Evolutionary conservation across 2,888 invertebrate genomes (phyloP).

Genomic region (Podabrus alpinus): DNA sequence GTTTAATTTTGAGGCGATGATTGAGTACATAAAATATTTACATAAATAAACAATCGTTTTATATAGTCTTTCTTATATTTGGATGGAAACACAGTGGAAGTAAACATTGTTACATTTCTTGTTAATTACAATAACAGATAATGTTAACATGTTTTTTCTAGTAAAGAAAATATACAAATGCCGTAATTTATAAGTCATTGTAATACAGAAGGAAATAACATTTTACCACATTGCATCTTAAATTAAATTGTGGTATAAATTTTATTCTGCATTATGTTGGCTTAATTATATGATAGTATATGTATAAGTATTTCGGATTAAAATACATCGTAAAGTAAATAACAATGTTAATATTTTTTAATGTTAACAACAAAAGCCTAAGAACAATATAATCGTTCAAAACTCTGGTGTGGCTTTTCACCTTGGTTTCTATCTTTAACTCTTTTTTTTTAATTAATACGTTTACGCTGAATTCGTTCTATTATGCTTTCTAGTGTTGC

Average conservation of each 20-base stretch:
- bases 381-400: too few species aligned
- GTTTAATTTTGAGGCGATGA: slow-evolving; percentile 38
- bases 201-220: background rate
- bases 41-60: slow-evolving; percentile 29
- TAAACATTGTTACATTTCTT: slow-evolving; percentile 22
- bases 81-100: slow-evolving; percentile 14
- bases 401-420: too few species aligned
- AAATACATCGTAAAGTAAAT: too few species aligned
- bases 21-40: slow-evolving; percentile 40
- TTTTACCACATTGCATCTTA: background rate
- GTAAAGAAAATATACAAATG: background rate
- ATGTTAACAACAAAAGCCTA: too few species aligned
- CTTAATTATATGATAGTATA: background rate
- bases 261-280: background rate
- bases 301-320: too few species aligned
- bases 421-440: too few species aligned
- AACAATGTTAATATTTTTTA: too few species aligned
- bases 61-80: slow-evolving; percentile 29
- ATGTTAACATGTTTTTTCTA: background rate
- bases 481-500: too few species aligned
- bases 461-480: too few species aligned
- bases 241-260: background rate
- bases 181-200: background rate
- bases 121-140: slow-evolving; percentile 12
- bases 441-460: too few species aligned